These are phyloP conservation scores for Callaeas wilsoni DNA, from an alignment of 2,113 vertebrate genomes.

Conservation along the genomic window DNA sequence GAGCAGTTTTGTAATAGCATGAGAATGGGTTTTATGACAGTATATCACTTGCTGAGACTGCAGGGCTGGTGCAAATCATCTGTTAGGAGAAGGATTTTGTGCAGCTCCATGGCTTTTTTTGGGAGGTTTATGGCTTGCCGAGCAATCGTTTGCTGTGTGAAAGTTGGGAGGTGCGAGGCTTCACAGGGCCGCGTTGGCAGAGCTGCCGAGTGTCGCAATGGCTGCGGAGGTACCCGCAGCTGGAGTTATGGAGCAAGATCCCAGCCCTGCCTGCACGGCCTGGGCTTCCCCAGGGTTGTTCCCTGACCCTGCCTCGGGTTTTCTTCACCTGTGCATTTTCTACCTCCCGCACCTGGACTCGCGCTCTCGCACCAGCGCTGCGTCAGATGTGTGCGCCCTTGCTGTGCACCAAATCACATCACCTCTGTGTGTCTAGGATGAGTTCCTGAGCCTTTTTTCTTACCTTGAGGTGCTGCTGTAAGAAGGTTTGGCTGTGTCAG, in stretches of 20 bases:
- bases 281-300: background rate
- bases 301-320: accelerated
- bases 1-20: constrained; percentile 51
- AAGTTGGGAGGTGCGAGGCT: background rate
- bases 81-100: constrained; percentile 5
- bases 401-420: accelerated
- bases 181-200: background rate
- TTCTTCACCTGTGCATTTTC: background rate
- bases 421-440: accelerated
- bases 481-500: background rate
- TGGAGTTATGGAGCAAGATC: background rate
- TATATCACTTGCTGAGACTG: constrained; percentile 14
- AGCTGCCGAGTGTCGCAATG: background rate
- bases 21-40: constrained; percentile 60
- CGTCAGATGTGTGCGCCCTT: accelerated
- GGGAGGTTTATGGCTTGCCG: background rate
- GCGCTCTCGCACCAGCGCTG: accelerated
- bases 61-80: background rate
- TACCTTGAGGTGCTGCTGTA: background rate
- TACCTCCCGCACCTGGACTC: accelerated
- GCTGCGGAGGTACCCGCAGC: background rate
- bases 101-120: background rate
- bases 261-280: background rate
- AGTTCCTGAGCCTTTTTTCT: background rate
- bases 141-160: background rate